Base-by-base conservation (phyloP, 1,140 invertebrate genomes). In the Ceratitis capitata region DNA sequence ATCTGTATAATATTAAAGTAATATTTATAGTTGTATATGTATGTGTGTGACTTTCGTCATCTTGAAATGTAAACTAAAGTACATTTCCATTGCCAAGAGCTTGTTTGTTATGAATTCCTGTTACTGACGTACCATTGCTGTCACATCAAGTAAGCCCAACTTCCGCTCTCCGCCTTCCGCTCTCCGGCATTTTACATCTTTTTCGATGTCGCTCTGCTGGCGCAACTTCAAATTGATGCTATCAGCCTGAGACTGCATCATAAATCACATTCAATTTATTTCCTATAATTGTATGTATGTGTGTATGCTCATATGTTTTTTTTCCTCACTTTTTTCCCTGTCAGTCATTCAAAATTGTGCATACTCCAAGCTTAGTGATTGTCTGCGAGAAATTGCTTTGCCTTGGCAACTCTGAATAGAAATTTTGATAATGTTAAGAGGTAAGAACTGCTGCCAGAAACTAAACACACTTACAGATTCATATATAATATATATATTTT, bases 221-320 rank as follows among this genome's bases (percentile, higher is more conserved):
- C 35, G n/a, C 64, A 74, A 74, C 39, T 74, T 42, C 32, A 42
- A 42, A 74, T 74, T 74, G 64, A 39, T 74, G 64, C 64, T 42
- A 74, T 74, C 64, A 39, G 35, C 35, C 29, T 74, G 32, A 74
- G 64, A 42, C 16, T 74, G 64, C 29, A 74, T 42, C 64, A 74
- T 42, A 74, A 42, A 74, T 74, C 64, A 74, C 29, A 74, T 74
- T 74, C 29, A 74, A 74, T 74, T 74, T 74, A 74, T 35, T 39
- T 56, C 51, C 23, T 56, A 23, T 56, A 23, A n/a, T 56, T 53
- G 7, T n/a, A 19, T n/a, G 2, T n/a, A 56, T 56, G 6, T 0
- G 19, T 23, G n/a, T 56, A n/a, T n/a, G n/a, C n/a, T n/a, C n/a
- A n/a, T n/a, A n/a, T 61, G n/a, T 61, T 32, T 6, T 64, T 32